Evolutionary conservation across 2,888 invertebrate genomes (phyloP), one percentile per base, ranked within the genome.

Genomic region (Siphlonurus alternatus): DNA sequence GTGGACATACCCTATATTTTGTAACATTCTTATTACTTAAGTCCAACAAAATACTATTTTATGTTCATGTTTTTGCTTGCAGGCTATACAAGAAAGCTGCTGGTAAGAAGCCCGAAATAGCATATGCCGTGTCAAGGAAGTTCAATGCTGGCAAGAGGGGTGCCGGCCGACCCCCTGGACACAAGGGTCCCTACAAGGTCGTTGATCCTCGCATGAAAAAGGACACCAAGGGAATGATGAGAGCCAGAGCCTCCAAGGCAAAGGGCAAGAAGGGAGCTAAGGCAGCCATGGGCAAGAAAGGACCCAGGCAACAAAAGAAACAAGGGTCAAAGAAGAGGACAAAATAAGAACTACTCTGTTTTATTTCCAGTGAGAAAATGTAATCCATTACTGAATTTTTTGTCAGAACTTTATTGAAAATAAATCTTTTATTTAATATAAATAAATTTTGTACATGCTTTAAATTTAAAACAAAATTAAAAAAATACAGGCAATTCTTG

Each of bases 181-280:
- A 95, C 23, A 93, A 93, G 76, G 97, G 97, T 63, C 87, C 83
- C 38, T 97, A 89, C 76, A 93, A 87, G 75, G 87, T 96, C n/a
- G 98, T 98, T 2, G 98, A 98, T 82, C 86, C 89, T 1, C 81
- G 98, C 69, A 88, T 96, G 88, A 98, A 97, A 77, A 97, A 97
- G 76, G 98, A 98, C 74, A 78, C 72, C 38, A 69, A 72, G 22
- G 70, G 68, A 22, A 66, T 70, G 66, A 74, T 73, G 65, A 68
- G 61, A 15, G 68, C 65, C 2, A 63, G 64, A 51, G 69, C 18
- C 7, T 23, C 23, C 62, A 22, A 54, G 22, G 25, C 63, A 19
- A 23, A 65, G 64, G 61, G 60, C 23, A n/a, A 23, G 22, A 24
- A 53, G n/a, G 59, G 25, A n/a, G 54, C 18, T n/a, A 53, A 22